phyloP scores from a whole-genome alignment of 2,888 invertebrate species.

The Marronus borbonicus region DNA sequence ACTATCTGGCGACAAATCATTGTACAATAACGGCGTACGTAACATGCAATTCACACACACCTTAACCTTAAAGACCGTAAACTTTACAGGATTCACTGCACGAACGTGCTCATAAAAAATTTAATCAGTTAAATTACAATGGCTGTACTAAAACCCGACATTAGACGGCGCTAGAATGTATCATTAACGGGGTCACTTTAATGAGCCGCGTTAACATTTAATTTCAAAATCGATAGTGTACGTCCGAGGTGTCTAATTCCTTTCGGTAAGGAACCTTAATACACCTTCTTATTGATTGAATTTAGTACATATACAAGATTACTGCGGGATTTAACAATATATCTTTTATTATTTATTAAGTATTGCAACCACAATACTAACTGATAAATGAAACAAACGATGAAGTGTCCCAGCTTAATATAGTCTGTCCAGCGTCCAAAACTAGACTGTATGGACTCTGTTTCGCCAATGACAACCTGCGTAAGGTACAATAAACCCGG shows the following conservation, averaged over 20 bases:
- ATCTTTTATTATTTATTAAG: too few species aligned
- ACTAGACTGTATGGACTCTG: too few species aligned
- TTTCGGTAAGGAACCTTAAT: background rate
- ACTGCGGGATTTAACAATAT: too few species aligned
- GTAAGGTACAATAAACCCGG: too few species aligned
- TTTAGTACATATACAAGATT: too few species aligned
- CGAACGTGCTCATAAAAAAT: conserved; percentile 41
- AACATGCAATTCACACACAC: conserved; percentile 12
- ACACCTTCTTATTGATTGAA: too few species aligned
- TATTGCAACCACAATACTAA: too few species aligned
- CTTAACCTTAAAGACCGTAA: conserved; percentile 34
- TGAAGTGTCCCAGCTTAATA: too few species aligned
- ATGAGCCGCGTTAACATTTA: conserved; percentile 42
- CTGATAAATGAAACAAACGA: too few species aligned
- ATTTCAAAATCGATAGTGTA: conserved; percentile 41
- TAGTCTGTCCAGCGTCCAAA: too few species aligned
- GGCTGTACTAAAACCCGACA: conserved; percentile 37
- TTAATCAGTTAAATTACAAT: conserved; percentile 46
- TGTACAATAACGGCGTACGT: background rate
- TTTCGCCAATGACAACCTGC: too few species aligned
- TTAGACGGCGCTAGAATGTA: conserved; percentile 31
- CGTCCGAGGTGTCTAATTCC: conserved; percentile 21
- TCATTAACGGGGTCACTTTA: conserved; percentile 45
- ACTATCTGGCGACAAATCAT: conserved; percentile 19
- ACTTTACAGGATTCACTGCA: conserved; percentile 19